These are phyloP conservation scores for Origma solitaria DNA, from an alignment of 2,113 vertebrate genomes.

Conservation along the genomic window DNA sequence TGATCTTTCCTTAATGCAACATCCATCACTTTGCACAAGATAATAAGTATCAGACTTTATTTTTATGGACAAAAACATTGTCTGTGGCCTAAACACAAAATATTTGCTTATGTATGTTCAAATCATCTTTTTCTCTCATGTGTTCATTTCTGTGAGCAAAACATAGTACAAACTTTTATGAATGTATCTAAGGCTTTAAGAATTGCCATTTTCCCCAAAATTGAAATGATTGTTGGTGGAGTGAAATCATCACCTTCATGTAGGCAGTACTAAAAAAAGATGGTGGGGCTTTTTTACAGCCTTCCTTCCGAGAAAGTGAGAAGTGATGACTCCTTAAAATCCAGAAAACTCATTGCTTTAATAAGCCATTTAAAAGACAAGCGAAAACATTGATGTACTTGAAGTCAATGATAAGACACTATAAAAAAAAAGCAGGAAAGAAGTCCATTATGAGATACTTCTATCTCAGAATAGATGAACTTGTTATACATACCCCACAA, in stretches of 20 bases:
- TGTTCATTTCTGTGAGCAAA: neutral
- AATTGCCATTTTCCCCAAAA: neutral
- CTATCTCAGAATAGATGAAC: neutral
- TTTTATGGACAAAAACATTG: neutral
- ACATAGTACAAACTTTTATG: neutral
- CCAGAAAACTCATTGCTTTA: neutral
- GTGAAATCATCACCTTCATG: neutral
- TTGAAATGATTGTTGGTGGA: neutral
- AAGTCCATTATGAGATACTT: neutral
- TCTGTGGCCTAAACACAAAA: neutral
- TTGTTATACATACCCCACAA: neutral
- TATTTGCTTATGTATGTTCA: neutral
- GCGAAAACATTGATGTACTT: neutral
- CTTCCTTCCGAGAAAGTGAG: neutral
- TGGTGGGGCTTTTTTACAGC: neutral
- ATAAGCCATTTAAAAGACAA: neutral
- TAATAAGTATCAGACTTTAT: neutral
- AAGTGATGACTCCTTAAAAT: neutral
- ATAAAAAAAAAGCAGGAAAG: neutral
- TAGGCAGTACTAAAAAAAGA: neutral
- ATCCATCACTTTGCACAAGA: neutral
- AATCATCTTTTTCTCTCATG: neutral
- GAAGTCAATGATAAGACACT: neutral
- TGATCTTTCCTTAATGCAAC: neutral
- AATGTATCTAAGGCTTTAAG: neutral